Conservation (phyloP, 2,797 vertebrate genomes). For the Crax fasciolata region DNA sequence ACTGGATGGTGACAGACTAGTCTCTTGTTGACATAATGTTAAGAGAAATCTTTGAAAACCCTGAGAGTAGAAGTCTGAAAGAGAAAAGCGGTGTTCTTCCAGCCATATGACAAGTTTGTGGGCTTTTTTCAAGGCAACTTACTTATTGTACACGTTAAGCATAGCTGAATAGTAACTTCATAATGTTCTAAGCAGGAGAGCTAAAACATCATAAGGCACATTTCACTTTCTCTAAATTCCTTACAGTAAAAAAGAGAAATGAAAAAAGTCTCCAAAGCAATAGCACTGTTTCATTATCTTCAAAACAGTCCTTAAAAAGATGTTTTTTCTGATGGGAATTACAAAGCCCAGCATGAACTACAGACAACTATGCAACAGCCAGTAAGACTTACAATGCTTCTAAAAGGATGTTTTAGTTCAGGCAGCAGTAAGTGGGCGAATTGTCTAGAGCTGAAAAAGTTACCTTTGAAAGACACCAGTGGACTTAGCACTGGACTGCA, state of each 20-base stretch:
- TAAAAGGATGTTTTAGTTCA: background rate
- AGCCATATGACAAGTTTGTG: background rate
- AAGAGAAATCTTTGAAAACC: background rate
- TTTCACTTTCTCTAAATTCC: background rate
- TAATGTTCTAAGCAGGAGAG: background rate
- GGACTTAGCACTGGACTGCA: background rate
- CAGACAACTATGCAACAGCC: background rate
- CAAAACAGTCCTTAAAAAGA: background rate
- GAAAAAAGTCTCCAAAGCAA: background rate
- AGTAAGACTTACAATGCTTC: background rate
- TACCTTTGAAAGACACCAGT: background rate
- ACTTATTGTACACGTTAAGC: background rate
- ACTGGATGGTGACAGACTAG: background rate
- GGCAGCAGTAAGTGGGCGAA: background rate
- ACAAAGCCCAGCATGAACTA: background rate
- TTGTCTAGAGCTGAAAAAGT: background rate
- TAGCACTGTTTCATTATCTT: background rate
- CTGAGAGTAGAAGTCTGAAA: background rate
- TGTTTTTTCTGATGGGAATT: background rate
- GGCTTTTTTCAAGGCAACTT: background rate
- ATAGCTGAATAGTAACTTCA: background rate
- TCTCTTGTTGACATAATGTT: background rate
- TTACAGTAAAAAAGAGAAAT: rapidly evolving
- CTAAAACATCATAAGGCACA: background rate
- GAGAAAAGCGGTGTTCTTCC: background rate